Conservation (phyloP, 2,888 invertebrate species). For the Caenorhabditis virilis region DNA sequence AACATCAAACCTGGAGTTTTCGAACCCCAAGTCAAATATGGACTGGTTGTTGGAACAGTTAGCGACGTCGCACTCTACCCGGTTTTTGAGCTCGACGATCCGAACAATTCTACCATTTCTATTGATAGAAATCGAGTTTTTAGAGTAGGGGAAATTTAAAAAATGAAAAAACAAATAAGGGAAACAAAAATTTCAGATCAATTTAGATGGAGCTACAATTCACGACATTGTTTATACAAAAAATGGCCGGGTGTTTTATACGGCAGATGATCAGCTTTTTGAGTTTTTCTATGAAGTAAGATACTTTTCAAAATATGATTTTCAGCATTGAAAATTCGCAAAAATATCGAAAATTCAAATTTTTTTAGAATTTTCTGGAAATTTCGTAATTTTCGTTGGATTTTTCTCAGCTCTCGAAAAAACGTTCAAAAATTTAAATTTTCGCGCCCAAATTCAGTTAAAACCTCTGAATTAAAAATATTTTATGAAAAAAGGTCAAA, state of each 20-base stretch:
- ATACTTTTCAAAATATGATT: conserved; percentile 6
- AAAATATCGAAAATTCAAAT: too few species aligned
- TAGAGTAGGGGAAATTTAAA: conserved; percentile 73
- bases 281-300: conserved; percentile 94
- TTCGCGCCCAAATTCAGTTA: too few species aligned
- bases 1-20: conserved; percentile 77
- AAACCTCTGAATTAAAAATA: too few species aligned
- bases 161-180: background rate
- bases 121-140: conserved; percentile 74
- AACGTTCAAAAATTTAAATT: too few species aligned
- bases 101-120: conserved; percentile 10
- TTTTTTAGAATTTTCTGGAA: too few species aligned
- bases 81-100: conserved; percentile 70
- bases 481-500: too few species aligned
- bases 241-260: conserved; percentile 88
- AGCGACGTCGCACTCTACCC: conserved; percentile 89
- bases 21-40: conserved; percentile 81
- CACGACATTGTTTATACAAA: conserved; percentile 78
- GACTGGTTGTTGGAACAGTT: conserved; percentile 89
- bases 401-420: too few species aligned
- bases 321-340: background rate
- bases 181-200: conserved; percentile 38
- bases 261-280: conserved; percentile 91
- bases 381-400: too few species aligned
- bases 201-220: conserved; percentile 59